phyloP scores from a whole-genome alignment of 2,888 invertebrate genomes.

The Drosophila infuscata region DNA sequence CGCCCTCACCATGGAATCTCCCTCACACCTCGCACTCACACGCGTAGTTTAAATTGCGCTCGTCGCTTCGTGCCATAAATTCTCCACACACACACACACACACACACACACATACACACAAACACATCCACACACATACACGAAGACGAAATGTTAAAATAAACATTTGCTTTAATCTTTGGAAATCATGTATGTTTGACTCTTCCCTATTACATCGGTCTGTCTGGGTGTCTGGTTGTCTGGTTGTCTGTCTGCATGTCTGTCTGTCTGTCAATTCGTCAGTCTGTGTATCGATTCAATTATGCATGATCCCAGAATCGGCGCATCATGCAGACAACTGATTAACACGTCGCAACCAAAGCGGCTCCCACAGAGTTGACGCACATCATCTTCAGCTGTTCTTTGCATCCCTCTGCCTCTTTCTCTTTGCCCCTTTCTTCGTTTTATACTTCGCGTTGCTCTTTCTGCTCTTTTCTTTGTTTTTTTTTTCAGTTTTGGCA shows the following conservation, averaged over 20 bases:
- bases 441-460: neutral
- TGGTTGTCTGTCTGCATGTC: neutral
- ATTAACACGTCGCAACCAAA: slow-evolving; percentile 61
- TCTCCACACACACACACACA: slow-evolving; percentile 35
- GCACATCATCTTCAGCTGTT: slow-evolving; percentile 15
- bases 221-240: neutral
- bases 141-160: slow-evolving; percentile 42
- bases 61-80: slow-evolving; percentile 70
- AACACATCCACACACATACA: neutral
- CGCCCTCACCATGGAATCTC: slow-evolving; percentile 1
- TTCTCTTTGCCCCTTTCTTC: neutral
- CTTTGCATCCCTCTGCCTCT: neutral
- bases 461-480: neutral
- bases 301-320: slow-evolving; percentile 59
- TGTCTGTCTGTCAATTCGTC: slow-evolving; percentile 4
- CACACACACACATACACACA: slow-evolving; percentile 5
- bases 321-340: slow-evolving; percentile 70
- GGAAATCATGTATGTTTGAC: slow-evolving; percentile 17
- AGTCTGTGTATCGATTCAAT: slow-evolving; percentile 68
- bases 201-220: neutral
- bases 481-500: slow-evolving; percentile 40
- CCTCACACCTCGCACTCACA: slow-evolving; percentile 62
- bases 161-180: slow-evolving; percentile 57
- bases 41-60: slow-evolving; percentile 79
- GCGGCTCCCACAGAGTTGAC: slow-evolving; percentile 59